Base-by-base conservation (phyloP, 1,140 invertebrate species). In the Micrasema minimum region DNA sequence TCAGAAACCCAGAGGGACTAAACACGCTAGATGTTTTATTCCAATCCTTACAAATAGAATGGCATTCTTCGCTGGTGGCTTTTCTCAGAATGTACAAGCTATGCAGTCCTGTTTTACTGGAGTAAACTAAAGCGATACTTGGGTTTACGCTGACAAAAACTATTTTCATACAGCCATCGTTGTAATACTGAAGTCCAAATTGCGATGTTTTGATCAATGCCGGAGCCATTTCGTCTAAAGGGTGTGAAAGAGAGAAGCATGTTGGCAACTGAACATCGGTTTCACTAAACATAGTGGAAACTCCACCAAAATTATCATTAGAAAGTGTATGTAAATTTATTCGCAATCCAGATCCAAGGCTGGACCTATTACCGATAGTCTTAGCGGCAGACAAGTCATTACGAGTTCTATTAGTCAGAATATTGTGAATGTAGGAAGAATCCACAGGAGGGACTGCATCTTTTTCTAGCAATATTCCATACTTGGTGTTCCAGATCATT, bases 151-250 rank as follows among this genome's bases (percentile, higher is more conserved):
- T 83, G 0, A 87, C 85, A 74, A 82, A 87, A 20, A 88, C 83
- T 18, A 88, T 83, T 77, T 85, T 82, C 20, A 84, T 73, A 70
- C 82, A 80, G 0, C 79, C 79, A 76, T 86, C 85, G 50, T 84
- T 85, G 57, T 86, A 82, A 57, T 85, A 83, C 48, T 86, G 84
- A 10, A 80, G 81, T 77, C 88, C 87, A 23, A 48, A 61, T 76
- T 88, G 87, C 0, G 80, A 68, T 2, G 82, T 78, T 77, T 91
- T 93, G 38, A 92, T 88, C 5, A 96, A 83, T 31, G 96, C 87
- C 3, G 95, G 95, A 62, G 90, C 90, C 31, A 96, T 91, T 83
- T 97, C 95, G 83, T 96, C 92, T 31, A 97, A 82, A 1, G 95
- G 94, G 87, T 97, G 94, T 18, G 91, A 86, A 73, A 97, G 82